These are phyloP conservation scores for Podotricha telesiphe DNA, from an alignment of 2,888 invertebrate genomes.

Conservation along the genomic window DNA sequence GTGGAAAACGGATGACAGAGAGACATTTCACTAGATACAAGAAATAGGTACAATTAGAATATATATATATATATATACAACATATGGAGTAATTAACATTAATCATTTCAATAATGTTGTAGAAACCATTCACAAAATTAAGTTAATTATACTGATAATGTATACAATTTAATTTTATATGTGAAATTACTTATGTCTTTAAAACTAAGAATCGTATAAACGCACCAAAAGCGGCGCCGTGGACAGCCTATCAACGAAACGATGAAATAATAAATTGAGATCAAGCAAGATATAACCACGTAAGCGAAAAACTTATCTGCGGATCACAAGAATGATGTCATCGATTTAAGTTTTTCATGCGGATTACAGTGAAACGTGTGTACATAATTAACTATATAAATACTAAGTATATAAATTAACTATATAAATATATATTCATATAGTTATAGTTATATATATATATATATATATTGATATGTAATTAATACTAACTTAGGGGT, in stretches of 20 bases:
- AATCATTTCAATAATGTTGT: too few relatives aligned
- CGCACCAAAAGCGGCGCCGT: conserved; percentile 12
- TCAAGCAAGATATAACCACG: conserved; percentile 13
- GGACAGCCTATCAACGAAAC: conserved; percentile 10
- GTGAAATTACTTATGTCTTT: conserved; percentile 3
- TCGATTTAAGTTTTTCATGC: background rate
- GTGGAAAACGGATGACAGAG: background rate
- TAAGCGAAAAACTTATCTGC: conserved; percentile 8
- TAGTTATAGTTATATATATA: too few relatives aligned
- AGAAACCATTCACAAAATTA: background rate
- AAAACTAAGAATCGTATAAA: background rate
- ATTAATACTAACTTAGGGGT: too few relatives aligned
- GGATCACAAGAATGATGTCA: conserved; percentile 15
- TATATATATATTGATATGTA: too few relatives aligned
- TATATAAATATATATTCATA: too few relatives aligned
- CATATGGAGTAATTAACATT: too few relatives aligned
- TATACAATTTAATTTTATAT: background rate
- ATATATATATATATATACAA: too few relatives aligned
- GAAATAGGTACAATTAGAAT: background rate
- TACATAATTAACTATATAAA: background rate
- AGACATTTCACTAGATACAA: background rate
- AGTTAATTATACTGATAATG: background rate
- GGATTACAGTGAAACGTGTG: background rate
- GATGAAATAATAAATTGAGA: conserved; percentile 24
- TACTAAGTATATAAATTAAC: background rate